Percentiles rank a stretch among this genome's conserved stretches.
phyloP scores from a whole-genome alignment of 2,888 invertebrate genomes.

The Limenitis camilla region DNA sequence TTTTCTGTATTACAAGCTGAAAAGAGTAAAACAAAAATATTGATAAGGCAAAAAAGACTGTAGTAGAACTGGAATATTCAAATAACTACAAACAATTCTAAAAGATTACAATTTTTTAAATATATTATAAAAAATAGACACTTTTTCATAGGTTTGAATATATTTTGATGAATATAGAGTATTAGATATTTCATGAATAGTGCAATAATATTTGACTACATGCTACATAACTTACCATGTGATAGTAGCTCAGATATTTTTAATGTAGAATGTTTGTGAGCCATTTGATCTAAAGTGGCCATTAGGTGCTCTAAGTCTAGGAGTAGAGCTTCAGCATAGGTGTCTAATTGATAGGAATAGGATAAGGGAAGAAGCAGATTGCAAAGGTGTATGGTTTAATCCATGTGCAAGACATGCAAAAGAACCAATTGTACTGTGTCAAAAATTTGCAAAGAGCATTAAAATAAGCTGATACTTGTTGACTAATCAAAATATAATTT shows the following conservation, averaged over 20 bases:
- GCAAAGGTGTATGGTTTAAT: slow-evolving; percentile 52
- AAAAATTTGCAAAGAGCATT: slow-evolving; percentile 5
- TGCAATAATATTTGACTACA: slow-evolving; percentile 12
- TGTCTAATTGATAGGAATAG: slow-evolving; percentile 49
- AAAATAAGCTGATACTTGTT: neutral
- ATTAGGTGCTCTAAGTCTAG: slow-evolving; percentile 74
- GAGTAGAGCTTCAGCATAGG: slow-evolving; percentile 72
- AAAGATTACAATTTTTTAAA: too few species aligned
- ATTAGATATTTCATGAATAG: neutral
- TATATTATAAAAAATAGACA: too few species aligned
- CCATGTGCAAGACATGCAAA: slow-evolving; percentile 75
- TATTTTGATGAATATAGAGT: too few species aligned
- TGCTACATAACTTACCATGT: slow-evolving; percentile 58
- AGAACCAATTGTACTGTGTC: slow-evolving; percentile 44
- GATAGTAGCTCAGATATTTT: slow-evolving; percentile 70
- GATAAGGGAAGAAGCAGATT: slow-evolving; percentile 52
- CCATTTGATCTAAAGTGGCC: slow-evolving; percentile 74
- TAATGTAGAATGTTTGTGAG: slow-evolving; percentile 69
- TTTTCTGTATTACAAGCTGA: slow-evolving; percentile 59
- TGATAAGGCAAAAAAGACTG: too few species aligned
- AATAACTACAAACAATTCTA: too few species aligned
- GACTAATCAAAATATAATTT: too few species aligned
- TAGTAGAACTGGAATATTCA: too few species aligned
- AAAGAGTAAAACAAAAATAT: slow-evolving; percentile 28
- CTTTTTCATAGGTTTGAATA: too few species aligned